Base-by-base conservation (phyloP, 2,797 vertebrate species). In the Siniperca undulata region DNA sequence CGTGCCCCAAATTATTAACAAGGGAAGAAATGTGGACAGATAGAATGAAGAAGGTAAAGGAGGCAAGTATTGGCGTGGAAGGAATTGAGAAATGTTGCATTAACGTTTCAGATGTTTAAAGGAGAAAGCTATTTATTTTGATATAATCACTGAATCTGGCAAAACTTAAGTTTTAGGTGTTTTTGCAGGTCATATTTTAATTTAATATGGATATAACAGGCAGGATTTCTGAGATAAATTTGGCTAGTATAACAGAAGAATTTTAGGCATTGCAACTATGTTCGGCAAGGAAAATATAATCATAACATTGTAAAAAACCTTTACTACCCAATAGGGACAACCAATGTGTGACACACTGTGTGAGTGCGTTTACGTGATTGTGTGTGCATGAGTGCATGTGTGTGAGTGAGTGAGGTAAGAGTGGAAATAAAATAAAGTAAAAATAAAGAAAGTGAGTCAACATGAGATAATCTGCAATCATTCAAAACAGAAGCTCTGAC, bases 401-500 rank as follows among this genome's bases (percentile, higher is more conserved):
- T 14, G 42, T 8, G 20, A 11, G 60, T 14, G 65, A 19, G 58
- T 24, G 38, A 52, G 22, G 38, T n/a, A 42, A 67, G 10, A 42
- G 52, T 7, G 64, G 6, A 24, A 72, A 64, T 13, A 24, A 73
- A 65, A 65, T 40, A 38, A 67, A 60, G 22, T 7, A 1, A 77
- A 79, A 83, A 86, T 16, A 72, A 72, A 78, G 10, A 72, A 40
- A 52, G 59, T 24, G 30, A 52, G 36, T 50, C 36, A 62, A 59
- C 42, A 11, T 65, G 52, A 77, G 34, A 44, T 80, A 36, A 73
- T 71, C 30, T 82, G 69, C 65, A 71, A 61, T 52, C 34, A 78
- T 75, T 90, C 79, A 88, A 78, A 64, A 74, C 81, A 56, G 44
- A 62, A 72, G 52, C 77, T 13, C 30, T 44, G 67, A 77, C 40